These are phyloP conservation scores for Mythimna lalbum DNA, from an alignment of 2,888 invertebrate genomes.

Conservation along the genomic window DNA sequence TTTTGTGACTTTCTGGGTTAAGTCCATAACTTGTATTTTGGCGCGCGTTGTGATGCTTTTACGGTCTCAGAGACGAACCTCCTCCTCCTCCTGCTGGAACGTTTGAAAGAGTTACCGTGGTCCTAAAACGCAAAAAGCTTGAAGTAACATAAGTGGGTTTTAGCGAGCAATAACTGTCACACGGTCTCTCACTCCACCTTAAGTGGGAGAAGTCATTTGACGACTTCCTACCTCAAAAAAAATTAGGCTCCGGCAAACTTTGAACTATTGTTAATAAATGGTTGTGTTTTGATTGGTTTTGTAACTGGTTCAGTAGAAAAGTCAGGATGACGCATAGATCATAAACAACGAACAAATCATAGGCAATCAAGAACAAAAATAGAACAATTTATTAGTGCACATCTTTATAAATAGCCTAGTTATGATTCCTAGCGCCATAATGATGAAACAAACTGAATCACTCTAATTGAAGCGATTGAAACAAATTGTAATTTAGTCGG, in stretches of 20 bases:
- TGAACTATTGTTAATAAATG: not conserved
- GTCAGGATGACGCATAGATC: constrained; percentile 29
- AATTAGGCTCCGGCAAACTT: not conserved
- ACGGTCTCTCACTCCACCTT: too few species aligned
- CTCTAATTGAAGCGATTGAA: constrained; percentile 52
- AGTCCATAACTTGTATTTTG: not conserved
- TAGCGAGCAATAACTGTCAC: too few species aligned
- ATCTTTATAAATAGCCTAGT: constrained; percentile 59
- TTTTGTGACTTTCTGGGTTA: not conserved
- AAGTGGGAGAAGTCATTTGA: too few species aligned
- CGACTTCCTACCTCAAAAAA: too few species aligned
- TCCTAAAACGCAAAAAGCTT: too few species aligned
- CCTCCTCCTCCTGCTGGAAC: too few species aligned
- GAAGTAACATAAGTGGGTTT: too few species aligned
- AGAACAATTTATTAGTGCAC: constrained; percentile 58
- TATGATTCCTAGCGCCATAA: constrained; percentile 52
- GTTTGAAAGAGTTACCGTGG: too few species aligned
- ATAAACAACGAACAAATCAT: constrained; percentile 54
- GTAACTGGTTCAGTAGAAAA: not conserved
- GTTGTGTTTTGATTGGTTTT: not conserved
- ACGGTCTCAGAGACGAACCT: not conserved
- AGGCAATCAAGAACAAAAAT: constrained; percentile 59
- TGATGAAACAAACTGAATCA: constrained; percentile 54
- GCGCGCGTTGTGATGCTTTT: not conserved
- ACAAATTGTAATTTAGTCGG: constrained; percentile 40